Percentiles rank a stretch among this genome's conserved stretches.
Evolutionary conservation across 2,113 vertebrate genomes (phyloP).

Genomic region (Xiphophorus hellerii): DNA sequence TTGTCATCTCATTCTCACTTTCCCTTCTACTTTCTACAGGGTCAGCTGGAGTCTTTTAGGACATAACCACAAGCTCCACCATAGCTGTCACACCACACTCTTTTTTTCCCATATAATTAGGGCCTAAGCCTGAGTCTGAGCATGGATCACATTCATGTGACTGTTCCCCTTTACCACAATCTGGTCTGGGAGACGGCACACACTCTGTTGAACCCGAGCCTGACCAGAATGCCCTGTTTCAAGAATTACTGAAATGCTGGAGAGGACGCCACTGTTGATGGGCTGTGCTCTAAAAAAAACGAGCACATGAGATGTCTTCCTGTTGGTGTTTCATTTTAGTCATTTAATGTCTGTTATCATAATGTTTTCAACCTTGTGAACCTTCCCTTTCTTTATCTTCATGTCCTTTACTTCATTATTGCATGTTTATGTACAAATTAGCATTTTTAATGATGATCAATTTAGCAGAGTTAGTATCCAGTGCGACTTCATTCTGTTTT

Average conservation of each 20-base stretch:
- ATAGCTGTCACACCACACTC: slow-evolving; percentile 77
- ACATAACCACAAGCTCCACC: slow-evolving; percentile 71
- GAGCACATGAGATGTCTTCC: slow-evolving; percentile 19
- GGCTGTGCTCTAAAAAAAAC: slow-evolving; percentile 22
- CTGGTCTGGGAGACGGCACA: slow-evolving; percentile 70
- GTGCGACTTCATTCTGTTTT: slow-evolving; percentile 38
- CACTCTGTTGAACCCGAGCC: slow-evolving; percentile 68
- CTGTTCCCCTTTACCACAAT: slow-evolving; percentile 75
- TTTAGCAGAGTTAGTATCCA: slow-evolving; percentile 36
- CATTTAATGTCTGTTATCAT: slow-evolving; percentile 38
- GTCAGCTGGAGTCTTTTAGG: slow-evolving; percentile 72
- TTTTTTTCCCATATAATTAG: slow-evolving; percentile 80
- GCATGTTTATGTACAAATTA: slow-evolving; percentile 36
- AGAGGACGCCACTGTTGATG: slow-evolving; percentile 51
- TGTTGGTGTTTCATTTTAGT: slow-evolving; percentile 8
- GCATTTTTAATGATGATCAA: slow-evolving; percentile 33
- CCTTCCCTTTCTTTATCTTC: background rate
- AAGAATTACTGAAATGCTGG: slow-evolving; percentile 63
- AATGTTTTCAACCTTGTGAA: background rate
- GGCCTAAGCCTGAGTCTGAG: slow-evolving; percentile 74
- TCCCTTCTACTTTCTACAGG: slow-evolving; percentile 50
- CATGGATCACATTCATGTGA: slow-evolving; percentile 78
- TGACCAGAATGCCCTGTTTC: slow-evolving; percentile 70
- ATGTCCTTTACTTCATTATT: slow-evolving; percentile 17
- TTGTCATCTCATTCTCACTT: slow-evolving; percentile 53